phyloP scores from a whole-genome alignment of 2,113 vertebrate genomes.

The Boulengeromyrus knoepffleri region DNA sequence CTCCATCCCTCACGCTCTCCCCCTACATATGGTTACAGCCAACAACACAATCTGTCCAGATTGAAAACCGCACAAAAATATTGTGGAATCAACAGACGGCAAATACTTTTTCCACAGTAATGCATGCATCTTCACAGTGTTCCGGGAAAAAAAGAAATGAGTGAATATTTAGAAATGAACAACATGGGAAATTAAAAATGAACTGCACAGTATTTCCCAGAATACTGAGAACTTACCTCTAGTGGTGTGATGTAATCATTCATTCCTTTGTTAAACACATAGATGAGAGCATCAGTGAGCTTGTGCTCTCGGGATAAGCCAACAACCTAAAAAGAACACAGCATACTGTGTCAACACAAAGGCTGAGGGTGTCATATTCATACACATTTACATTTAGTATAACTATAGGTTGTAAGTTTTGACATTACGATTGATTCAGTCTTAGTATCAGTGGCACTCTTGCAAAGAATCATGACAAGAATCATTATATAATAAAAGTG shows the following conservation, averaged over 20 bases:
- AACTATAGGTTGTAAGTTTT: neutral
- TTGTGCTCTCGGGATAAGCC: slow-evolving; percentile 14
- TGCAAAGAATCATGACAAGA: neutral
- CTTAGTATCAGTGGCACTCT: neutral
- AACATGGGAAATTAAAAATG: neutral
- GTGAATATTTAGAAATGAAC: neutral
- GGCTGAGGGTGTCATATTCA: neutral
- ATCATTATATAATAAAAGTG: neutral
- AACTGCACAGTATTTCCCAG: neutral
- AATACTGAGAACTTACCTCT: slow-evolving; percentile 12
- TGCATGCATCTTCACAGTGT: neutral
- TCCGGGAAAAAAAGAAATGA: neutral
- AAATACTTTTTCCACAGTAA: neutral
- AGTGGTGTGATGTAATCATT: slow-evolving; percentile 28
- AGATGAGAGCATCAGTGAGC: slow-evolving; percentile 24
- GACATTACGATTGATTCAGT: neutral
- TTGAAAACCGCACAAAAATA: neutral
- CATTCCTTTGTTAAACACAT: slow-evolving; percentile 29
- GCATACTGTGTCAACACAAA: neutral
- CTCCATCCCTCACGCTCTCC: neutral
- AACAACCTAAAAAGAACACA: slow-evolving; percentile 18
- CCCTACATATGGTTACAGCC: neutral
- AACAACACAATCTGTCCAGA: neutral
- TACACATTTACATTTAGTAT: neutral
- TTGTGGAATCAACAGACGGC: too few relatives aligned